Evolutionary conservation across 2,113 vertebrate genomes (phyloP).

Genomic region (Pica pica): DNA sequence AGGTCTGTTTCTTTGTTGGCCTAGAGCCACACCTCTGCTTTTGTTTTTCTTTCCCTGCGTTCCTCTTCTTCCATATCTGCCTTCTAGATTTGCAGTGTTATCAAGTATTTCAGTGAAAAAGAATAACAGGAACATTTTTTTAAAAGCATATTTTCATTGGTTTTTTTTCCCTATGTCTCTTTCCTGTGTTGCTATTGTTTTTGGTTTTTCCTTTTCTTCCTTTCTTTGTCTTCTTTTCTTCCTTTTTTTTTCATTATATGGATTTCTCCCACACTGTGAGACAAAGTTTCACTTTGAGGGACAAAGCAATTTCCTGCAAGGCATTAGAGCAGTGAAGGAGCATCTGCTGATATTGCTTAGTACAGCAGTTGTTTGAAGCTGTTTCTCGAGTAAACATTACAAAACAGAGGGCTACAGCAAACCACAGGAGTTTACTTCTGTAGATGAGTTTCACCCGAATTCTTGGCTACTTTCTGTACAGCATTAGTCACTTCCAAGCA

Average conservation of each 20-base stretch:
- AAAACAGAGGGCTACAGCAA: not conserved
- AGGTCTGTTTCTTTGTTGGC: not conserved
- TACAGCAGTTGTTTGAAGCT: not conserved
- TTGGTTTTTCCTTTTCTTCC: not conserved
- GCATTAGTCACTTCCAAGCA: not conserved
- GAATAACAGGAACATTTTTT: not conserved
- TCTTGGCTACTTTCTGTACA: not conserved
- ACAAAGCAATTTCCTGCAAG: not conserved
- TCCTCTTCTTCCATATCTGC: not conserved
- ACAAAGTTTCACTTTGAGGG: not conserved
- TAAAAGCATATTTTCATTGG: not conserved
- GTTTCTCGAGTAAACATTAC: not conserved
- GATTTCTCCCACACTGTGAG: not conserved
- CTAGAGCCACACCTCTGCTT: not conserved
- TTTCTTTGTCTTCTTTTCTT: not conserved
- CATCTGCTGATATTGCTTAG: not conserved
- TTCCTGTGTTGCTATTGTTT: not conserved
- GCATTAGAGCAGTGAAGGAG: not conserved
- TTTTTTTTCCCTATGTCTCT: accelerated
- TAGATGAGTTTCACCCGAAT: not conserved
- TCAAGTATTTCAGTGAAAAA: not conserved
- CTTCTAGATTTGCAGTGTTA: not conserved
- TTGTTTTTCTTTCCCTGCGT: not conserved
- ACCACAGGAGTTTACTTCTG: not conserved
- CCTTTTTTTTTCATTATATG: not conserved